Base-by-base conservation (phyloP, 2,888 invertebrate species). In the Blera fallax region DNA sequence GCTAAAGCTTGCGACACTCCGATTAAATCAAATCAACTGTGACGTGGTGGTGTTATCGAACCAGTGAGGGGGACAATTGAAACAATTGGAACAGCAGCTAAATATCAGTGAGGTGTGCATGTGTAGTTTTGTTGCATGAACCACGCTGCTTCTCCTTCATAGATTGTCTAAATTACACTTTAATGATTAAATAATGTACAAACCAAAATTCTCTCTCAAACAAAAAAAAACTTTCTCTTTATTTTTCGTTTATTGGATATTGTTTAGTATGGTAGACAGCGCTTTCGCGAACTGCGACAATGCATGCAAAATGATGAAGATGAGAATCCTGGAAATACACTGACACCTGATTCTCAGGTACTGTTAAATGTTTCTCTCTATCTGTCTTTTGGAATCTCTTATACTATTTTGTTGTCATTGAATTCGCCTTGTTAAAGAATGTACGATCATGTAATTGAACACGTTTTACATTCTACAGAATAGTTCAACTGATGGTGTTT, bases 241-340 rank as follows among this genome's bases (percentile, higher is more conserved):
- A 43, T 77, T 87, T 83, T 83, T 87, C 62, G 64, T 78, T 87
- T 83, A 78, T 83, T 79, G 70, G 60, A 74, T 81, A 77, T 78
- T 76, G 69, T 87, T 88, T 90, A 92, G 92, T 91, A 91, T 88
- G 95, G 96, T 67, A 94, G 97, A 83, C 94, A 95, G 88, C 94
- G 95, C 90, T 97, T 97, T 92, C 95, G 96, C 90, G 97, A 98
- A 93, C 93, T 97, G 85, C 94, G 97, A 67, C 95, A 96, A 90
- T 95, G 95, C 90, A 95, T 97, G 94, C 96, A 97, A 93, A 96
- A 96, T 6, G 97, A 97, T 90, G 97, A 97, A 90, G 97, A 97
- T 89, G 95, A 95, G 88, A 95, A 94, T 70, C 93, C 93, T 87
- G 93, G 93, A 88, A 95, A 94, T 89, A 94, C 93, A 89, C 95